Evolutionary conservation across 1,140 invertebrate species (phyloP).

Genomic region (Ostrea edulis): DNA sequence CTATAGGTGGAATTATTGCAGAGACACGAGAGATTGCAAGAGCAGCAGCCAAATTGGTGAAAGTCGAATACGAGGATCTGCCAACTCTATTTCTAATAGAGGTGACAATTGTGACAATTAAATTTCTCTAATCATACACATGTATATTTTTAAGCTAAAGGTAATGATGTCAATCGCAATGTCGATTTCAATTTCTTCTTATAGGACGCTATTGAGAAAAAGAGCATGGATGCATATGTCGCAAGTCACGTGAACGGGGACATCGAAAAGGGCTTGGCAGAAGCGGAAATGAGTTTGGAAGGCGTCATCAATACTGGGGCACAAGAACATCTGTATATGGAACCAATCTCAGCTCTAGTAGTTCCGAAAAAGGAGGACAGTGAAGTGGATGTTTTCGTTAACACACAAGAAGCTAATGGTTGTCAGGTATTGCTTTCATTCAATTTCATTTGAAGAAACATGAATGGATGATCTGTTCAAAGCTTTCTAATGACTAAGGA

Average conservation of each 20-base stretch:
- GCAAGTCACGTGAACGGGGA: constrained; percentile 83
- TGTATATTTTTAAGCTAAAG: neutral
- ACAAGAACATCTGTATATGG: constrained; percentile 98
- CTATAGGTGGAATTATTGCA: constrained; percentile 68
- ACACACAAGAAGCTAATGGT: constrained; percentile 90
- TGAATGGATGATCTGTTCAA: too few relatives aligned
- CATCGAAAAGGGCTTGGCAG: constrained; percentile 83
- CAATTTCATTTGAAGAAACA: neutral
- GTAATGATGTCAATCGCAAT: neutral
- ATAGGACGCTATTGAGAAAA: constrained; percentile 60
- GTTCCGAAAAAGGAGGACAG: constrained; percentile 87
- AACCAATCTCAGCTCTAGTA: constrained; percentile 88
- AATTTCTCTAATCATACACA: neutral
- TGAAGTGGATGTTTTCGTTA: constrained; percentile 91
- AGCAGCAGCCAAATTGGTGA: constrained; percentile 63
- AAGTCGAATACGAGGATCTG: constrained; percentile 69
- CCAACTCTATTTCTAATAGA: constrained; percentile 91
- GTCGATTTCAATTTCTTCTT: neutral
- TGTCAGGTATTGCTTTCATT: constrained; percentile 79
- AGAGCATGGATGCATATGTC: constrained; percentile 10
- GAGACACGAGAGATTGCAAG: constrained; percentile 62
- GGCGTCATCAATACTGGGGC: constrained; percentile 89
- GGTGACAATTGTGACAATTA: constrained; percentile 60
- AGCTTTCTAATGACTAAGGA: neutral
- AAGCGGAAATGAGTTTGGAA: constrained; percentile 80